phyloP scores from a whole-genome alignment of 2,797 vertebrate genomes.

The Phalloptychus januarius region DNA sequence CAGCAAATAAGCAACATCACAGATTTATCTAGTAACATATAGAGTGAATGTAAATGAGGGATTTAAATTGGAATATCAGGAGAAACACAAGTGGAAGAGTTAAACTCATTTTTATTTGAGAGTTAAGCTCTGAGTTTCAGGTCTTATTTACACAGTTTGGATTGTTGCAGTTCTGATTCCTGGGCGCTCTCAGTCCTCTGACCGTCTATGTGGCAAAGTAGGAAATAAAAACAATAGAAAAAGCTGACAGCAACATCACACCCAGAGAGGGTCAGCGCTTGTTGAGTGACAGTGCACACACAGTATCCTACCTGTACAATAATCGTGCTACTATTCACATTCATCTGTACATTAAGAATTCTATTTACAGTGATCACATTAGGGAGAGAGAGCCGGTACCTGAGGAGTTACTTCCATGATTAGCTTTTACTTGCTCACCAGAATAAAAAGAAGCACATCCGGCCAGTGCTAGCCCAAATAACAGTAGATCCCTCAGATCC shows the following conservation, averaged over 20 bases:
- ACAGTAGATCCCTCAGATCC: constrained; percentile 35
- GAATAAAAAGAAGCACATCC: constrained; percentile 48
- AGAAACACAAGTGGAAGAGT: constrained; percentile 52
- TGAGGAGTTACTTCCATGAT: constrained; percentile 74
- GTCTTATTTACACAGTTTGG: constrained; percentile 64
- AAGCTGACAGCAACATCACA: constrained; percentile 48
- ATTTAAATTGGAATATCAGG: background rate
- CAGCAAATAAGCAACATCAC: background rate
- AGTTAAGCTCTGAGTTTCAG: constrained; percentile 59
- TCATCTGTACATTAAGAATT: constrained; percentile 74
- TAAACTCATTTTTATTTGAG: constrained; percentile 72
- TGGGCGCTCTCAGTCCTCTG: constrained; percentile 46
- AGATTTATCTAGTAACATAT: background rate
- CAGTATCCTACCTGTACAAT: constrained; percentile 76
- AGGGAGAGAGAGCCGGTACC: constrained; percentile 72
- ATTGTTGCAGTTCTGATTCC: constrained; percentile 33
- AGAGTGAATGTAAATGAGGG: background rate
- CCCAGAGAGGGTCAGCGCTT: constrained; percentile 43
- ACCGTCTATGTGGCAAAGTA: constrained; percentile 50
- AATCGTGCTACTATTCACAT: constrained; percentile 79
- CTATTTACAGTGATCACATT: constrained; percentile 79
- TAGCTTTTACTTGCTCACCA: constrained; percentile 54
- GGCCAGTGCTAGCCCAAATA: constrained; percentile 33
- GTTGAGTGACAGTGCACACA: constrained; percentile 65
- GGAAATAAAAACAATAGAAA: constrained; percentile 54